phyloP scores from a whole-genome alignment of 2,888 invertebrate genomes.

The Xiphydria camelus region DNA sequence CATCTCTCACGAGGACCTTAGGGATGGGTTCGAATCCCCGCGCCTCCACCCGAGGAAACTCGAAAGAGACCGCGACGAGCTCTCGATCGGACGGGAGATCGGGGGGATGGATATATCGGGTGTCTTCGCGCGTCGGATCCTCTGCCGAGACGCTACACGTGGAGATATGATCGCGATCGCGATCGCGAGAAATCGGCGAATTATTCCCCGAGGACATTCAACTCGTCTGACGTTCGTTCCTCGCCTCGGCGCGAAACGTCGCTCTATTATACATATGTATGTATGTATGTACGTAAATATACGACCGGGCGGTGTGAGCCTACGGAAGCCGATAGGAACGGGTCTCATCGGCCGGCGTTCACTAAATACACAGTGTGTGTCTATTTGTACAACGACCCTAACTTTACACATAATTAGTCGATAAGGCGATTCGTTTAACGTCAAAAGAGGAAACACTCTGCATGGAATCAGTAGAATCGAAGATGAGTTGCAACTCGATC shows the following conservation, averaged over 20 bases:
- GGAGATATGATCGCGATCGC: conserved; percentile 5
- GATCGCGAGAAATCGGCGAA: too few relatives aligned
- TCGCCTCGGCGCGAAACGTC: not conserved
- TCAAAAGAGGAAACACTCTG: conserved; percentile 18
- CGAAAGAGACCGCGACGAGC: too few relatives aligned
- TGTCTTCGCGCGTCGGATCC: too few relatives aligned
- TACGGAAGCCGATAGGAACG: conserved; percentile 23
- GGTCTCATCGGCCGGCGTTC: conserved; percentile 27
- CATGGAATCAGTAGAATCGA: too few relatives aligned
- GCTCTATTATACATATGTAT: conserved; percentile 1
- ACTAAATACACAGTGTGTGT: conserved; percentile 25
- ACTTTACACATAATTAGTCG: conserved; percentile 31
- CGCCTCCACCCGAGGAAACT: too few relatives aligned
- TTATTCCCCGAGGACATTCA: conserved; percentile 5
- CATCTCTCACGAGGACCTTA: too few relatives aligned
- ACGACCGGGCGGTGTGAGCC: too few relatives aligned
- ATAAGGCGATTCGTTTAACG: conserved; percentile 32
- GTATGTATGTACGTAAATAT: too few relatives aligned
- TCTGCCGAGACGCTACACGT: conserved; percentile 2
- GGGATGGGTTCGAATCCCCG: too few relatives aligned
- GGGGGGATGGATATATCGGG: too few relatives aligned
- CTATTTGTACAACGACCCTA: conserved; percentile 27
- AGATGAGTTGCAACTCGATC: too few relatives aligned
- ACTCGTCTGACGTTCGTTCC: not conserved
- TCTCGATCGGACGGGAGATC: too few relatives aligned